Evolutionary conservation across 2,888 invertebrate genomes (phyloP).

Genomic region (Lathronympha strigana): DNA sequence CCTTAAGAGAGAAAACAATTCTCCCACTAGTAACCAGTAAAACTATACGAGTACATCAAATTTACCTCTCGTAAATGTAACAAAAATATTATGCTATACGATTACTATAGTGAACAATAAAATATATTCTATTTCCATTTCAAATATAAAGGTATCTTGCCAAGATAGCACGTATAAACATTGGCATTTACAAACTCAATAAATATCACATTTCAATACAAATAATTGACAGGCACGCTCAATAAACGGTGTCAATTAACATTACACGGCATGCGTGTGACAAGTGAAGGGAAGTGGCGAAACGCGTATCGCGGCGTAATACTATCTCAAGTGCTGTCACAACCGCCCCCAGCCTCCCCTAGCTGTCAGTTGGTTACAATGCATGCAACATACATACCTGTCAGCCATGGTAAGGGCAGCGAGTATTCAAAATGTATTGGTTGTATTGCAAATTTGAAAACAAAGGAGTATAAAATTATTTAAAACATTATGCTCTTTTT

Average conservation of each 20-base stretch:
- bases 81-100: no score
- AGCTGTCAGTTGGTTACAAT: background rate
- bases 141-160: background rate
- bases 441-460: no score
- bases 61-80: no score
- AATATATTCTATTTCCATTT: background rate
- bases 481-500: no score
- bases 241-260: background rate
- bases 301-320: background rate
- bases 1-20: no score
- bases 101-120: no score
- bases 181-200: no score
- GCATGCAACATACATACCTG: background rate
- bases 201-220: constrained; percentile 1
- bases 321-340: background rate
- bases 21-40: no score
- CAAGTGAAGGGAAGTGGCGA: background rate
- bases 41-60: no score
- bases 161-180: background rate
- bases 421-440: no score
- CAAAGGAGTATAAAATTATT: no score
- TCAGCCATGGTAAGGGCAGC: no score
- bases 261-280: background rate
- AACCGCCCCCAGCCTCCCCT: background rate
- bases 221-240: background rate